A percentile compares a stretch with the other conserved stretches of the same genome.
phyloP scores from a whole-genome alignment of 2,888 invertebrate species.

The Petrolisthes manimaculis region DNA sequence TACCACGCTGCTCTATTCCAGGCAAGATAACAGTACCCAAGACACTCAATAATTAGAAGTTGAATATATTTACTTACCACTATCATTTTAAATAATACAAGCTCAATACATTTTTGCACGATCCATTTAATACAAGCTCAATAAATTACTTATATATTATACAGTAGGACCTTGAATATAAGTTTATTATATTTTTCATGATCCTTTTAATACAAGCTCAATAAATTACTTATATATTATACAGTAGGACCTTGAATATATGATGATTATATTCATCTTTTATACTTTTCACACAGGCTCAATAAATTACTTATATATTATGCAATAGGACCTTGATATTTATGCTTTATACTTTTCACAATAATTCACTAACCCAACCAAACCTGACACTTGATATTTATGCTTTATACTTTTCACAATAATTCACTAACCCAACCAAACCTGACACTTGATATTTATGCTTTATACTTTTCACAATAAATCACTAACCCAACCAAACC shows the following conservation, averaged over 20 bases:
- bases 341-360: not conserved
- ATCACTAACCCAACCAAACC: not conserved
- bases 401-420: not conserved
- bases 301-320: no score
- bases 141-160: no score
- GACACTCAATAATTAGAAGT: not conserved
- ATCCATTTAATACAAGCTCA: no score
- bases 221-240: no score
- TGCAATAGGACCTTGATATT: no score
- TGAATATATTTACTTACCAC: not conserved
- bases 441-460: conserved; percentile 20
- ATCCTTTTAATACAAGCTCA: no score
- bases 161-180: no score
- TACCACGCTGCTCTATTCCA: conserved; percentile 83
- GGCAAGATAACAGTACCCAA: conserved; percentile 67
- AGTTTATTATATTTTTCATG: not conserved
- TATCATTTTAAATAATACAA: no score
- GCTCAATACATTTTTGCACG: no score
- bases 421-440: no score
- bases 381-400: conserved; percentile 22
- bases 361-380: no score
- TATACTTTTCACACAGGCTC: not conserved
- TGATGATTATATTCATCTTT: not conserved
- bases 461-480: not conserved
- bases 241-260: not conserved